Conservation (phyloP, 2,797 vertebrate species). For the Nyctibius grandis region DNA sequence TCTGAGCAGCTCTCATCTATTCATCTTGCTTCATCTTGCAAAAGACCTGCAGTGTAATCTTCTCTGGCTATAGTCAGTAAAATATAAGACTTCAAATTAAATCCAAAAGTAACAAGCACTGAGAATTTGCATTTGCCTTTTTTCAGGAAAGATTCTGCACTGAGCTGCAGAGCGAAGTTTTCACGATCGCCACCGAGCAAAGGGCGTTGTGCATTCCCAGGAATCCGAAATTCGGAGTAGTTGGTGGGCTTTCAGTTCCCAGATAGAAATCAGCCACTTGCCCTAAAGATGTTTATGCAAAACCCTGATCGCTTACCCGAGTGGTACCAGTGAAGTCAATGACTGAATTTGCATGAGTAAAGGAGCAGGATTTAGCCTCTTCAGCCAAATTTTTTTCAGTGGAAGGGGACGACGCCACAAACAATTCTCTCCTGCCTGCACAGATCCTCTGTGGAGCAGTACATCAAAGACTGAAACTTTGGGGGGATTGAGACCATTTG, state of each 20-base stretch:
- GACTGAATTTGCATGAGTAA: neutral
- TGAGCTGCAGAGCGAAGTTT: neutral
- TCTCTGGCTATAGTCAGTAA: neutral
- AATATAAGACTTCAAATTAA: neutral
- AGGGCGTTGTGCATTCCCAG: neutral
- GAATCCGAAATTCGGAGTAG: neutral
- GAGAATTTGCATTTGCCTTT: neutral
- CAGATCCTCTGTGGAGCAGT: neutral
- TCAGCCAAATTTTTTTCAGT: rapidly evolving
- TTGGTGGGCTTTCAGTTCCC: neutral
- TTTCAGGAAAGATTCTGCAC: neutral
- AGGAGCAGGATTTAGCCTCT: neutral
- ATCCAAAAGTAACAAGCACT: neutral
- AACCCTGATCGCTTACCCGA: neutral
- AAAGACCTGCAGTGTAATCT: neutral
- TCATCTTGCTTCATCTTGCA: neutral
- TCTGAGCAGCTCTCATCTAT: neutral
- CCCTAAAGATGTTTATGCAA: neutral
- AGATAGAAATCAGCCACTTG: neutral
- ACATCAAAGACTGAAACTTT: neutral
- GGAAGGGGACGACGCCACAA: neutral
- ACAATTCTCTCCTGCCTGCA: neutral
- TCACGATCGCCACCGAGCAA: neutral
- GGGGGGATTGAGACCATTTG: neutral
- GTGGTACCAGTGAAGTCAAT: neutral